phyloP scores from a whole-genome alignment of 2,888 invertebrate genomes.

The Marronus borbonicus region DNA sequence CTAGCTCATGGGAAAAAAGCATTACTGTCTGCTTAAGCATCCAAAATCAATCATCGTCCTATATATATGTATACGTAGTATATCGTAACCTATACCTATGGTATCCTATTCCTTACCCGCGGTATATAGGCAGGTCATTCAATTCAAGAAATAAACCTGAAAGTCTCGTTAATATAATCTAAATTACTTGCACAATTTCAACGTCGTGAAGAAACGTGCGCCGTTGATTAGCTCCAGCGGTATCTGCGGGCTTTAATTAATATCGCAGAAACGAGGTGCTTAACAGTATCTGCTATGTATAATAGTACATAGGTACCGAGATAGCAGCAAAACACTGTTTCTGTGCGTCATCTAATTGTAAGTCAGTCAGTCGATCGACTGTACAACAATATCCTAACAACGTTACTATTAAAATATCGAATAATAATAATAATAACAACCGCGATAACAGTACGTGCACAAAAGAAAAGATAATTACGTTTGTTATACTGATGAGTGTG shows the following conservation, averaged over 20 bases:
- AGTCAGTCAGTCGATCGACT: no score
- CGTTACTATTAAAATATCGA: no score
- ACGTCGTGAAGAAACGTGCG: no score
- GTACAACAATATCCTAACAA: background rate
- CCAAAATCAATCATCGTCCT: conserved; percentile 10
- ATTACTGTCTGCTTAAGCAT: background rate
- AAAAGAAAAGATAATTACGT: no score
- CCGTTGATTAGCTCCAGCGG: background rate
- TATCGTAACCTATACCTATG: background rate
- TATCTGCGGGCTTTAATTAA: conserved; percentile 4
- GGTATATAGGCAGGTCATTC: background rate
- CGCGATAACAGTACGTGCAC: no score
- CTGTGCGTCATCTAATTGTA: conserved; percentile 3
- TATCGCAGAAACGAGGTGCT: background rate
- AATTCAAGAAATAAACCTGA: conserved; percentile 1
- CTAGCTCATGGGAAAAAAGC: background rate
- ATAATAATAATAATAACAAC: no score
- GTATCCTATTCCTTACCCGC: no score
- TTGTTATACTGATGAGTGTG: no score
- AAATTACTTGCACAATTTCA: conserved; percentile 1
- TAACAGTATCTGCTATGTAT: background rate
- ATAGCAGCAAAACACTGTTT: background rate
- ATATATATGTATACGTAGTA: no score
- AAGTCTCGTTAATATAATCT: conserved; percentile 12
- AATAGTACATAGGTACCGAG: background rate